A percentile compares a stretch with the other conserved stretches of the same genome.
phyloP scores from a whole-genome alignment of 2,888 invertebrate genomes.

The Melanophora roralis region DNA sequence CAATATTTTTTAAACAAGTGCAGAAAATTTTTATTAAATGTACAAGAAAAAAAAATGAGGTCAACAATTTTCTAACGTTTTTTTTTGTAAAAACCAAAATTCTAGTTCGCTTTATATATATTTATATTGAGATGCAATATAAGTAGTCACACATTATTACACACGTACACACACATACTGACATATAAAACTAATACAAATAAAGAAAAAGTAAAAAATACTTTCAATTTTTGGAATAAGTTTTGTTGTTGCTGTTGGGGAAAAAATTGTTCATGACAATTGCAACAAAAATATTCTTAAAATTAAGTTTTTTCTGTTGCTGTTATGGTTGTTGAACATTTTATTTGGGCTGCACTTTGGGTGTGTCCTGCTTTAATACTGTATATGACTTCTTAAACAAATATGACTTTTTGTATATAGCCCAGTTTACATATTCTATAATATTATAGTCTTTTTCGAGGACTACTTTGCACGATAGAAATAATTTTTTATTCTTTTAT shows the following conservation, averaged over 20 bases:
- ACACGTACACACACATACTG: no score
- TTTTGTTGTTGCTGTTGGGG: constrained; percentile 21
- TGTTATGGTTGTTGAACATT: constrained; percentile 26
- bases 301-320: constrained; percentile 1
- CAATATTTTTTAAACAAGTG: neutral
- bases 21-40: neutral
- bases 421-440: no score
- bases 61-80: constrained; percentile 36
- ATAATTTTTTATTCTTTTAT: no score
- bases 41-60: constrained; percentile 41
- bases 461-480: no score
- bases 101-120: constrained; percentile 12
- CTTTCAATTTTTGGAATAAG: constrained; percentile 43
- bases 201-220: constrained; percentile 2
- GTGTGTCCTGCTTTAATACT: constrained; percentile 59
- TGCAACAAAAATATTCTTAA: constrained; percentile 45
- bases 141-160: no score
- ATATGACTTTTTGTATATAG: constrained; percentile 24
- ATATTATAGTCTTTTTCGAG: no score
- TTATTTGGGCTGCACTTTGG: constrained; percentile 61
- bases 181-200: no score
- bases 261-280: constrained; percentile 49
- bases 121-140: no score
- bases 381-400: constrained; percentile 29
- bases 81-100: constrained; percentile 6